These are phyloP conservation scores for Epinotia demarniana DNA, from an alignment of 2,888 invertebrate genomes.

Conservation along the genomic window DNA sequence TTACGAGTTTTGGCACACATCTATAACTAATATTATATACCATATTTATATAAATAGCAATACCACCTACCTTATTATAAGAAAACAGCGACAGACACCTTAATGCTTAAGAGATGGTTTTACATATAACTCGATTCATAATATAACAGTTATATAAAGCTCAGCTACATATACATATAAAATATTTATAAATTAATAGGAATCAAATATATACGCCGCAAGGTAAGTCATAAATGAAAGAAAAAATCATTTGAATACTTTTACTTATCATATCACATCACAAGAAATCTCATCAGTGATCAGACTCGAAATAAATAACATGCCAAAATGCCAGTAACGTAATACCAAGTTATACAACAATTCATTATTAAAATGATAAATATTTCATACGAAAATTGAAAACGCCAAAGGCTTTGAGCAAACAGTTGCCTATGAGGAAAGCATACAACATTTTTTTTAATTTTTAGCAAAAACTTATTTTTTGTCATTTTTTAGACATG, in stretches of 20 bases:
- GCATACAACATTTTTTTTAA: slow-evolving; percentile 56
- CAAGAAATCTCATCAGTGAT: slow-evolving; percentile 74
- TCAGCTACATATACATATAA: slow-evolving; percentile 65
- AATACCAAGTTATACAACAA: slow-evolving; percentile 58
- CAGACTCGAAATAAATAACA: slow-evolving; percentile 65
- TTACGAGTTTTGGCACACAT: slow-evolving; percentile 75
- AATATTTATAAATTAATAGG: slow-evolving; percentile 58
- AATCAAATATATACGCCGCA: slow-evolving; percentile 56
- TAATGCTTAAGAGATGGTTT: slow-evolving; percentile 30
- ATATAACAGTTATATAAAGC: slow-evolving; percentile 64
- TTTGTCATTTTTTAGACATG: slow-evolving; percentile 72
- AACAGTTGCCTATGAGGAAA: slow-evolving; percentile 71
- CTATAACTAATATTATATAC: slow-evolving; percentile 61
- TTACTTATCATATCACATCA: slow-evolving; percentile 77
- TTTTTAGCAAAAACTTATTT: slow-evolving; percentile 52
- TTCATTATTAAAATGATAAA: slow-evolving; percentile 36
- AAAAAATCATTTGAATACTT: slow-evolving; percentile 69
- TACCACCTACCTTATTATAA: slow-evolving; percentile 36
- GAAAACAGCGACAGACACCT: slow-evolving; percentile 42
- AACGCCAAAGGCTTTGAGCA: slow-evolving; percentile 72
- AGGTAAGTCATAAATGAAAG: slow-evolving; percentile 66
- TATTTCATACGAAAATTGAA: slow-evolving; percentile 43
- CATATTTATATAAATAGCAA: slow-evolving; percentile 53
- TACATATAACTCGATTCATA: slow-evolving; percentile 54
- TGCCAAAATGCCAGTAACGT: slow-evolving; percentile 49